phyloP scores from a whole-genome alignment of 2,797 vertebrate species.

The Pelodytes ibericus region DNA sequence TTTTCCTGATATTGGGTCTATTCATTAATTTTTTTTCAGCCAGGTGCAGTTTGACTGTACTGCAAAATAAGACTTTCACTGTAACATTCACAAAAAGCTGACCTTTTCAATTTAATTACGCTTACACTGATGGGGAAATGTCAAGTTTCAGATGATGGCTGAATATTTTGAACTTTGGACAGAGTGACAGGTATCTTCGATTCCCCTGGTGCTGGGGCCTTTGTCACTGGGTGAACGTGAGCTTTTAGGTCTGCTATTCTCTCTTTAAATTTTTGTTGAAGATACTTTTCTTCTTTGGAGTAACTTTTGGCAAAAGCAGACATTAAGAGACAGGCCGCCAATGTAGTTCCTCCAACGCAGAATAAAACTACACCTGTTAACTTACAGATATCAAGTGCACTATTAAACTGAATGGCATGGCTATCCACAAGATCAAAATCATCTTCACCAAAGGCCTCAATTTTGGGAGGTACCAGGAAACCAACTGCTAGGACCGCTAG shows the following conservation, averaged over 20 bases:
- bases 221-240: slow-evolving; percentile 83
- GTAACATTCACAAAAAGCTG: slow-evolving; percentile 58
- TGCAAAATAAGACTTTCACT: slow-evolving; percentile 51
- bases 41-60: slow-evolving; percentile 37
- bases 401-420: slow-evolving; percentile 87
- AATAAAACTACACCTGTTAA: slow-evolving; percentile 90
- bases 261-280: slow-evolving; percentile 95
- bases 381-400: slow-evolving; percentile 90
- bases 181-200: slow-evolving; percentile 92
- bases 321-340: slow-evolving; percentile 88
- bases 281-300: slow-evolving; percentile 90
- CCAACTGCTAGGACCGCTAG: slow-evolving; percentile 87
- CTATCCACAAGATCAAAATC: slow-evolving; percentile 85
- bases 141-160: slow-evolving; percentile 89
- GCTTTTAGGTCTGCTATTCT: slow-evolving; percentile 86
- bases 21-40: slow-evolving; percentile 30
- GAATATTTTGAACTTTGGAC: slow-evolving; percentile 94
- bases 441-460: slow-evolving; percentile 91
- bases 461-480: slow-evolving; percentile 86
- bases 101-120: slow-evolving; percentile 56
- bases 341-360: slow-evolving; percentile 86
- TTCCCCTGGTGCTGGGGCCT: slow-evolving; percentile 85
- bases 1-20: slow-evolving; percentile 44
- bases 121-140: slow-evolving; percentile 57
- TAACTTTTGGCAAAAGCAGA: slow-evolving; percentile 89